Base-by-base conservation (phyloP, 2,113 vertebrate species). In the Siniperca knerii region DNA sequence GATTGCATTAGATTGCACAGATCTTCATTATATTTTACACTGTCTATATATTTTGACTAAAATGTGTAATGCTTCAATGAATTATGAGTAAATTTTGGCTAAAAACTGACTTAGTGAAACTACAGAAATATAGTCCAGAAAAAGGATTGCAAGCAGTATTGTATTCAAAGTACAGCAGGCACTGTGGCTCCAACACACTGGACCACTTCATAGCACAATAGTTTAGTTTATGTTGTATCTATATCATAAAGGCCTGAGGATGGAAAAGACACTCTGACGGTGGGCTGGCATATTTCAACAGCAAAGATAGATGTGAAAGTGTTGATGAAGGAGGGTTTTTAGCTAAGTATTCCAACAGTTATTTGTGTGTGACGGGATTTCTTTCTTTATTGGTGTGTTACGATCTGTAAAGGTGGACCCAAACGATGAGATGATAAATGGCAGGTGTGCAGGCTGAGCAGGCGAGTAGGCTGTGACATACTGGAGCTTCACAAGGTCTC, bases 151-250 rank as follows among this genome's bases (percentile, higher is more conserved):
- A 18, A 40, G 35, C 50, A 10, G 4, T 57, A 7, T 20, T 61
- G 50, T 68, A 54, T 44, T 61, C 46, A 65, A 75, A 64, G 7
- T 29, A 48, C 77, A 55, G 40, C 58, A n/a, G 7, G 16, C 33
- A 23, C 48, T 35, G 15, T 23, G 29, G n/a, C 62, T 64, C 5
- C 29, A 57, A 54, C 37, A 60, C 60, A 52, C 23, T 29, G 35
- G 29, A 50, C 4, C 29, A 62, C 37, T 75, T 64, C 40, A 67
- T 29, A 69, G 65, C 21, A 23, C 33, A 44, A 8, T 37, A n/a
- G 57, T 75, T 79, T 57, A 62, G 55, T 37, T 37, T 37, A 37
- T 37, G 35, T 77, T 74, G 40, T 25, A 58, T 78, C 69, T 42
- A 5, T 52, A 33, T 62, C 21, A 58, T 60, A 7, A 73, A 66